These are phyloP conservation scores for Melierax canorus DNA, from an alignment of 2,113 vertebrate genomes.

Conservation along the genomic window DNA sequence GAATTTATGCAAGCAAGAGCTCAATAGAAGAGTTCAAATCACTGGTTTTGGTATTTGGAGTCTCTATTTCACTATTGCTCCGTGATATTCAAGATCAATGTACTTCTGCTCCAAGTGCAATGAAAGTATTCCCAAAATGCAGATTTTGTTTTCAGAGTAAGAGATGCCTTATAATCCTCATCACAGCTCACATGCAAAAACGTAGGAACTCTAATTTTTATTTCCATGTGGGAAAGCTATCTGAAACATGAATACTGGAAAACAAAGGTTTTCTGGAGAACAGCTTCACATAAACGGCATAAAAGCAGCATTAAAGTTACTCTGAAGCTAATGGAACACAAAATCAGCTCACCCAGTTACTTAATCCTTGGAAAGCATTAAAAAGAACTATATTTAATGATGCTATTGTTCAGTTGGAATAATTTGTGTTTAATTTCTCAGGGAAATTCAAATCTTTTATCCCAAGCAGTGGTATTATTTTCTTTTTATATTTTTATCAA, in stretches of 20 bases:
- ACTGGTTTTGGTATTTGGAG: background rate
- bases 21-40: background rate
- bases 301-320: background rate
- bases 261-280: background rate
- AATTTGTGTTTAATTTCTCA: conserved; percentile 41
- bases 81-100: background rate
- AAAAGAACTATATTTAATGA: conserved; percentile 43
- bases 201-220: background rate
- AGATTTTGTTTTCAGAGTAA: background rate
- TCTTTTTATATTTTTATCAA: conserved; percentile 42
- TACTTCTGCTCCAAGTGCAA: background rate
- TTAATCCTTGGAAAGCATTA: background rate
- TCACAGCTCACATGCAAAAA: background rate
- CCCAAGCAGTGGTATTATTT: conserved; percentile 10
- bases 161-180: background rate
- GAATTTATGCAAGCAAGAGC: background rate
- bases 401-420: conserved; percentile 29
- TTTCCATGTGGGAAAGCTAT: background rate
- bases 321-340: background rate
- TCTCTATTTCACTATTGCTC: background rate
- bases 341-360: background rate
- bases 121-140: background rate
- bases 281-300: background rate
- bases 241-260: background rate
- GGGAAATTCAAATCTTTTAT: conserved; percentile 51